Percentiles rank a stretch among this genome's conserved stretches.
phyloP scores from a whole-genome alignment of 2,888 invertebrate species.

The Ormia ochracea region DNA sequence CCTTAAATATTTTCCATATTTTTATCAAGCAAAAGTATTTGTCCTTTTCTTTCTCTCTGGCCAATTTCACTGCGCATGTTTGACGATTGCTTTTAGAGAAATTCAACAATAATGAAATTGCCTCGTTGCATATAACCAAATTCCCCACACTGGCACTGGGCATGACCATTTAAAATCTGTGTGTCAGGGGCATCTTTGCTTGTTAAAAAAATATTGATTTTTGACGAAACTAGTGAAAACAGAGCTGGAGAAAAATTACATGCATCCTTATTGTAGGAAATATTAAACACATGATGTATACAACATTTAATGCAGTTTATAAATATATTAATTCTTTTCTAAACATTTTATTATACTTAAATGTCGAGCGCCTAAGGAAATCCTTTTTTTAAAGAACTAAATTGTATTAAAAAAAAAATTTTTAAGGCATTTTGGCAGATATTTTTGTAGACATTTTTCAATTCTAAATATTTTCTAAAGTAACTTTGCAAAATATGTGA shows the following conservation, averaged over 20 bases:
- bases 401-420: too few species aligned
- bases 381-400: too few species aligned
- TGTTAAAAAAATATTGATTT: conserved; percentile 48
- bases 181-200: conserved; percentile 39
- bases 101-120: conserved; percentile 32
- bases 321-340: not conserved
- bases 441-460: too few species aligned
- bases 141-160: conserved; percentile 51
- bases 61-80: conserved; percentile 29
- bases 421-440: too few species aligned
- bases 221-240: not conserved
- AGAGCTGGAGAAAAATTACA: conserved; percentile 11
- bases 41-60: conserved; percentile 47
- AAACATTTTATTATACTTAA: too few species aligned
- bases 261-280: conserved; percentile 22
- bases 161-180: conserved; percentile 35
- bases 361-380: too few species aligned
- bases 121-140: not conserved
- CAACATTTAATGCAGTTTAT: not conserved
- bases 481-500: too few species aligned
- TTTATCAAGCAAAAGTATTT: not conserved
- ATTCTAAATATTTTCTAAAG: too few species aligned
- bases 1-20: not conserved
- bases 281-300: not conserved
- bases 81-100: not conserved